Base-by-base conservation (phyloP, 1,140 invertebrate species). In the Brachionus plicatilis region DNA sequence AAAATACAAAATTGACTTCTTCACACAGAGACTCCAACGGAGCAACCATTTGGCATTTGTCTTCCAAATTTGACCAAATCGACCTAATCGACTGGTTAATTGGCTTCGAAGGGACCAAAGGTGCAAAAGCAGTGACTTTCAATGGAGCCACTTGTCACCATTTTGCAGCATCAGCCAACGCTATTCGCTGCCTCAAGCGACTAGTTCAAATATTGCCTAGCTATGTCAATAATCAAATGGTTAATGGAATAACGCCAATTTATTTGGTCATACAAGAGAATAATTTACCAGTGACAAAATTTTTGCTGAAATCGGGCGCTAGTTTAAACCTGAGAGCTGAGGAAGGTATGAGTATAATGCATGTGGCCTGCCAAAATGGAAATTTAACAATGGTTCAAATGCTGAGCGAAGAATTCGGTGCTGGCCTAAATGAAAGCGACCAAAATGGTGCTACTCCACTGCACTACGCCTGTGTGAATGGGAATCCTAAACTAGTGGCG, bases 381-480 rank as follows among this genome's bases (percentile, higher is more conserved):
- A n/a, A 43, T 60, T 65, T 80, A 24, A 33, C 56, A n/a, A 80
- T 60, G 20, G 50, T 80, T 41, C 50, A 47, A 41, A 17, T 80
- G 24, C 12, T 80, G 29, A 14, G 3, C 9, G 53, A 60, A 37
- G 50, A 60, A 41, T 60, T 20, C 24, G 43, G n/a, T 3, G 76
- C 53, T 20, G 20, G 41, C 53, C 5, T 80, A 37, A 60, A 80
- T 27, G 33, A 60, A 24, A 80, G 60, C 17, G 76, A 80, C 33
- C 33, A 37, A 11, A 80, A 80, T 65, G 53, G 76, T 43, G 50
- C 50, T 56, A 89, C 89, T 11, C 88, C 91, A 6, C 84, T 92
- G 17, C 90, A 90, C 86, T 86, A 89, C 66, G 91, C 91, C 6
- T 87, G 88, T 43, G 79, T 85, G 24, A 86, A 87, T 78, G 91